Base-by-base conservation (phyloP, 2,113 vertebrate species). In the Channa argus region DNA sequence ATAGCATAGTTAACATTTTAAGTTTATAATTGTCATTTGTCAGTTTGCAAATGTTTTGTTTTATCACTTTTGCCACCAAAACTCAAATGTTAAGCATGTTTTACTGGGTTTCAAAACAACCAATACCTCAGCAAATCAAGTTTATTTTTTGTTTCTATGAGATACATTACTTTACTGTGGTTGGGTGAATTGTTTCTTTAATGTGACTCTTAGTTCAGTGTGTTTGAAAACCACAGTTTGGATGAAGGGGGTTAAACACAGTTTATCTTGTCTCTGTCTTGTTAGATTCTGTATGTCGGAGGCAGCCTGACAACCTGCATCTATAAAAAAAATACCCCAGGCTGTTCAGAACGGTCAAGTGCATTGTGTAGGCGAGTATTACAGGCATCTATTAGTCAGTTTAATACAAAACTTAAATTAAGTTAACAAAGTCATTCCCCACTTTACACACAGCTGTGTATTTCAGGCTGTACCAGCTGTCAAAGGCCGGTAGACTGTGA, bases 301-400 rank as follows among this genome's bases (percentile, higher is more conserved):
- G 97, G 98, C 1, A 97, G 99, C 82, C 91, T 99, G 74, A 99
- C 97, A 34, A 95, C 98, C 78, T 97, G 96, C 96, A 96, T 99
- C 82, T 96, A 96, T 75, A 24, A 97, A 97, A 89, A 89, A 99
- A 98, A 73, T 96, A 98, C n/a, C 96, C 96, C 4, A 96, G 94
- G 74, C 93, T 97, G 92, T 98, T 99, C 79, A 96, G 95, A 87
- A 97, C 95, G 80, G 94, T 99, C 74, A 97, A 95, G 89, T 97
- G 98, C 13, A 96, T 99, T 1, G 97, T 99, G 43, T 97, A 99
- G 84, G 98, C 99, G 89, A 99, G 98, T 2, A 96, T 98, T 6
- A 98, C 96, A 3, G 98, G 97, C 5, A 95, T 99, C 6, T 96
- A 97, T 83, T 95, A 97, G 98, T 98, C 60, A 66, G 67, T 34